Percentiles rank a stretch among this genome's conserved stretches.
Evolutionary conservation across 2,888 invertebrate species (phyloP).

Genomic region (Euplexia lucipara): DNA sequence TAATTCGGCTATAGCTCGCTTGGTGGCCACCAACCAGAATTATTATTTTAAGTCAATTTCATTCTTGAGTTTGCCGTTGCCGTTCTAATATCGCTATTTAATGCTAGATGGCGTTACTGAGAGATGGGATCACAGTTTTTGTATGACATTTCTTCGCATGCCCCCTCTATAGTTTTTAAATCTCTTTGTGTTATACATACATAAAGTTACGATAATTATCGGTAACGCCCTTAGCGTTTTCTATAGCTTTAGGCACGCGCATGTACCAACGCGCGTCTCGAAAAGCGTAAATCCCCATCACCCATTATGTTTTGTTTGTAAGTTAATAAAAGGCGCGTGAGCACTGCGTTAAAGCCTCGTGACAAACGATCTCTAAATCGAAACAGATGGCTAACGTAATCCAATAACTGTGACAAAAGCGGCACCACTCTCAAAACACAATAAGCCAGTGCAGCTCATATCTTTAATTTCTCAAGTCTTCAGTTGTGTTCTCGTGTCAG

Average conservation of each 20-base stretch:
- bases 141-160: too few species aligned
- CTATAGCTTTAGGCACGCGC: background rate
- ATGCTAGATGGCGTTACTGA: too few species aligned
- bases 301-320: background rate
- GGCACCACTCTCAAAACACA: background rate
- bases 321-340: background rate
- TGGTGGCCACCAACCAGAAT: too few species aligned
- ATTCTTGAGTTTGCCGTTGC: too few species aligned
- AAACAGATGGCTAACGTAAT: background rate
- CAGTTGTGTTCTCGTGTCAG: background rate
- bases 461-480: background rate
- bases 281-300: background rate
- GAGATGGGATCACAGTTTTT: too few species aligned
- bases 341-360: conserved; percentile 12
- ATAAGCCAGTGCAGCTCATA: background rate
- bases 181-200: too few species aligned
- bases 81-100: too few species aligned
- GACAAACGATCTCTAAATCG: conserved; percentile 12
- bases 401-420: background rate
- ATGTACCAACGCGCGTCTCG: background rate
- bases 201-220: background rate
- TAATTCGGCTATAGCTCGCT: too few species aligned
- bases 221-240: background rate
- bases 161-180: too few species aligned
- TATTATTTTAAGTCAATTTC: too few species aligned